A percentile compares a stretch with the other conserved stretches of the same genome.
Evolutionary conservation across 2,888 invertebrate species (phyloP).

Genomic region (Acanthosepion esculentum): DNA sequence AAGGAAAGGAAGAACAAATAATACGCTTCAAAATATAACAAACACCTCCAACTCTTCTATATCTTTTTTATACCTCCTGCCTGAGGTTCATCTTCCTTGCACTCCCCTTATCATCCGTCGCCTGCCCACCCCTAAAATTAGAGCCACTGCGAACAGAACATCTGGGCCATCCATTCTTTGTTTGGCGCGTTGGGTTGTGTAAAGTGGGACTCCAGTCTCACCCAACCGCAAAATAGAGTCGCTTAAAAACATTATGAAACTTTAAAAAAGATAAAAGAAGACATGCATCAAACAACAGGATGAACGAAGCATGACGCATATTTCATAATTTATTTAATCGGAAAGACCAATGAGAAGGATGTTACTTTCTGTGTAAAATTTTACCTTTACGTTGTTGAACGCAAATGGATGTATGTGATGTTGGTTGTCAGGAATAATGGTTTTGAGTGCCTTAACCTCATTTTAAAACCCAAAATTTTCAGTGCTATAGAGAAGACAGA

Average conservation of each 20-base stretch:
- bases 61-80: background rate
- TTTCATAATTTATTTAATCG: background rate
- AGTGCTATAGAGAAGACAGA: no score
- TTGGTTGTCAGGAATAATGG: no score
- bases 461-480: no score
- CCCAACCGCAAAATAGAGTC: background rate
- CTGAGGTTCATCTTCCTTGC: background rate
- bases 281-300: background rate
- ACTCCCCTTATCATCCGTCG: background rate
- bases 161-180: constrained; percentile 33
- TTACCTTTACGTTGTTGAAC: no score
- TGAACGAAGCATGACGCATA: background rate
- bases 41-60: background rate
- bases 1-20: background rate
- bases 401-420: no score
- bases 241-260: background rate
- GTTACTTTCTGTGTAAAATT: no score
- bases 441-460: no score
- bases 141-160: background rate
- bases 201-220: constrained; percentile 16
- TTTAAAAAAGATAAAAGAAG: background rate
- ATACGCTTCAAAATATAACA: background rate
- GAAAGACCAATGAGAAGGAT: no score
- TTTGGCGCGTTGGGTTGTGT: background rate
- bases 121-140: background rate